Evolutionary conservation across 2,888 invertebrate genomes (phyloP), one percentile per base, ranked within the genome.

Genomic region (Carpatolechia fugitivella): DNA sequence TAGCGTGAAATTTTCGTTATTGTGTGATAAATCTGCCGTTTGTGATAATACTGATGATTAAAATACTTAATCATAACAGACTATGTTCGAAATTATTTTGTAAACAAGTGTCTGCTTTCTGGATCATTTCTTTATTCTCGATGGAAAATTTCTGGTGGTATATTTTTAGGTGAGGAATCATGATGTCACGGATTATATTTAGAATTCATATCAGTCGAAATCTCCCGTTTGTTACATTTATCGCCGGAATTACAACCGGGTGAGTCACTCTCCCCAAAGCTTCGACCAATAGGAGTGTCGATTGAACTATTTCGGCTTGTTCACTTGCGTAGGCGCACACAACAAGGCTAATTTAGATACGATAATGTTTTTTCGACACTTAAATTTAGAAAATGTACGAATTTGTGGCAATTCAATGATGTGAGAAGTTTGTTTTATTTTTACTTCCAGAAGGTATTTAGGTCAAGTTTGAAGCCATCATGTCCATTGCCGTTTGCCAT

Each of bases 291-390:
- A 60, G 66, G 65, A 66, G 69, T 63, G 65, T 67, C 64, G 68
- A 74, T 72, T 68, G 68, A 60, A 68, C 74, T 80, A 83, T 84
- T 86, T 85, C 73, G 66, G 78, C 60, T 60, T 67, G 63, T 66
- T 60, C 68, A 70, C 64, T 70, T 73, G 76, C 82, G 89, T 89
- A 80, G 89, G 88, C 72, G 80, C 71, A 65, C 65, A 79, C 69
- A 85, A 87, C 88, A 86, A 88, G 85, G 82, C 81, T 83, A 74
- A 65, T 82, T 81, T 81, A 74, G 74, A 78, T 78, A 78, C 77
- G 76, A 80, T 78, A 78, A 74, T 74, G 66, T 68, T 68, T 70
- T 65, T 70, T 74, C 69, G 68, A 76, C 82, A 83, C 78, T 75
- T 74, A 81, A 73, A 81, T 76, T 74, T 82, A 85, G 76, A 72